Percentiles rank a stretch among this genome's conserved stretches.
Evolutionary conservation across 2,113 vertebrate species (phyloP).

Genomic region (Oenanthe melanoleuca): DNA sequence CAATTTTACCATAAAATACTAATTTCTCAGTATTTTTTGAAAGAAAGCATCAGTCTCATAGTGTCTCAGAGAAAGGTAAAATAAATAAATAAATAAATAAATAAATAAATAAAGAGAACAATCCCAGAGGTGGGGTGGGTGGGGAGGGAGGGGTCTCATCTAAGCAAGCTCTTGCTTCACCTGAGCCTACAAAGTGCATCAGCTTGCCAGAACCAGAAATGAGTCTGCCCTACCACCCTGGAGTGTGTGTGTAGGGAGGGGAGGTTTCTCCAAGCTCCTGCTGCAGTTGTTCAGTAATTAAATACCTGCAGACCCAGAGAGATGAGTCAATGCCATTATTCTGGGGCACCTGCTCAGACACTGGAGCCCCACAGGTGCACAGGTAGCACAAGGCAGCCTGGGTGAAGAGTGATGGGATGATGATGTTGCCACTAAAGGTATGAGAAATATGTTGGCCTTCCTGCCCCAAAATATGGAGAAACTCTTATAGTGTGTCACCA

Average conservation of each 20-base stretch:
- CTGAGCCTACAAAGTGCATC: not conserved
- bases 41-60: not conserved
- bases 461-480: rapidly evolving
- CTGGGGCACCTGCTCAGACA: not conserved
- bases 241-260: not conserved
- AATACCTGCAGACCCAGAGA: not conserved
- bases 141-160: no score
- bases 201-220: not conserved
- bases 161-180: not conserved
- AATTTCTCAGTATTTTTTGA: not conserved
- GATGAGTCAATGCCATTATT: not conserved
- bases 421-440: not conserved
- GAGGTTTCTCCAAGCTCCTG: not conserved
- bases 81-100: no score
- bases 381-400: not conserved
- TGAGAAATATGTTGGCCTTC: not conserved
- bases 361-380: not conserved
- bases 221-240: rapidly evolving
- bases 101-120: not conserved
- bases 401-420: not conserved
- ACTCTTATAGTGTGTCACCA: not conserved
- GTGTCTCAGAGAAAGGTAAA: not conserved
- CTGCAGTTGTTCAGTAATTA: conserved; percentile 5
- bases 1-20: not conserved
- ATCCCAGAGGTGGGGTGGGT: no score